Percentiles rank a stretch among this genome's conserved stretches.
phyloP scores from a whole-genome alignment of 2,113 vertebrate genomes.

The Triplophysa tibetana region DNA sequence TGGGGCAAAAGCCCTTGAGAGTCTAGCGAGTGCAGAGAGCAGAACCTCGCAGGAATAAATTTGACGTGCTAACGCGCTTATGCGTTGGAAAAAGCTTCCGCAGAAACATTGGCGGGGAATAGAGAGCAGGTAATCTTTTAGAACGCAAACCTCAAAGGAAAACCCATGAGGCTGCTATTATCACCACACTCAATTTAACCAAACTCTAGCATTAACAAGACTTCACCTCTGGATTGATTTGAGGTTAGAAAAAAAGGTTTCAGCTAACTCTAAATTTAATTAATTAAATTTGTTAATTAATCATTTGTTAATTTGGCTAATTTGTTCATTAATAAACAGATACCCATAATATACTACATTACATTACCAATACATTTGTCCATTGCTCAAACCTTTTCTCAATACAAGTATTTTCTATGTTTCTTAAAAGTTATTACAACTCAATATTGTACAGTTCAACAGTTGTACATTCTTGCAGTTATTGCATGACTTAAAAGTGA shows the following conservation, averaged over 20 bases:
- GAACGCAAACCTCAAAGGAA: background rate
- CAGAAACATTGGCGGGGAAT: constrained; percentile 33
- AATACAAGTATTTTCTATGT: background rate
- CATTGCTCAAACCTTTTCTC: background rate
- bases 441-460: background rate
- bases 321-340: background rate
- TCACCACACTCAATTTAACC: constrained; percentile 24
- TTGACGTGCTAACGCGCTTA: constrained; percentile 30
- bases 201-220: background rate
- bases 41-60: constrained; percentile 35
- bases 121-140: constrained; percentile 24
- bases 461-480: background rate
- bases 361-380: background rate
- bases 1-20: constrained; percentile 32
- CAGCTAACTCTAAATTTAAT: background rate
- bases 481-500: background rate
- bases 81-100: constrained; percentile 11
- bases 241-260: background rate
- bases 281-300: too few relatives aligned
- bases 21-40: constrained; percentile 45
- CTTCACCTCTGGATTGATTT: background rate
- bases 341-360: background rate
- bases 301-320: too few relatives aligned
- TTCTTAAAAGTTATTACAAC: background rate
- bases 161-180: constrained; percentile 7